Conservation (phyloP, 2,113 vertebrate genomes). For the Eonycteris spelaea region DNA sequence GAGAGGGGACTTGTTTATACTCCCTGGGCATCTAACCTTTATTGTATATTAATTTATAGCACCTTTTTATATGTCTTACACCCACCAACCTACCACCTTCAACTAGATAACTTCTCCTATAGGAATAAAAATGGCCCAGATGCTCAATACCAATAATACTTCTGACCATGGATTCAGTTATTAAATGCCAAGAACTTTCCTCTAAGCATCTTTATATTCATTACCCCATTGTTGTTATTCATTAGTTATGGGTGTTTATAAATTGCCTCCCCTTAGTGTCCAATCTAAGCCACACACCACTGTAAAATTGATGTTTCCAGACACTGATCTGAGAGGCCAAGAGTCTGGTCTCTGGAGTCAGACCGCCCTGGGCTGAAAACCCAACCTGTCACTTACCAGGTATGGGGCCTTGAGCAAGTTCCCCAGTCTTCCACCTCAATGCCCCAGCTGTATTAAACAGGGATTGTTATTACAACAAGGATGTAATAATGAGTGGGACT, state of each 20-base stretch:
- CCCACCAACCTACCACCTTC: background rate
- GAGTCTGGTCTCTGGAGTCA: background rate
- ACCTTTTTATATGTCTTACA: background rate
- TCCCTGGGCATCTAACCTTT: background rate
- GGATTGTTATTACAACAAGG: background rate
- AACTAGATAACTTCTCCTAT: background rate
- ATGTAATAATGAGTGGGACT: background rate
- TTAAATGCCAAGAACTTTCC: constrained; percentile 18
- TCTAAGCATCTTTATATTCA: background rate
- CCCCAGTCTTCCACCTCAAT: background rate
- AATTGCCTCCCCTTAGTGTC: background rate
- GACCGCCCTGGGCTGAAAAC: background rate
- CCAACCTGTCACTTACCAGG: background rate
- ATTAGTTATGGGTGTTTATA: constrained; percentile 24
- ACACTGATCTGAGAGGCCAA: background rate
- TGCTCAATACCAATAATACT: background rate
- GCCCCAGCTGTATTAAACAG: background rate
- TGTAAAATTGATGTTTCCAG: background rate
- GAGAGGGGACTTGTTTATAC: background rate
- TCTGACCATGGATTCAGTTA: background rate
- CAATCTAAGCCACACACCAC: background rate
- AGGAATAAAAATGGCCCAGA: background rate
- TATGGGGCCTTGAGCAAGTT: background rate
- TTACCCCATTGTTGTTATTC: constrained; percentile 30
- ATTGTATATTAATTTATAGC: constrained; percentile 11